phyloP scores from a whole-genome alignment of 2,888 invertebrate species.

The Epistrophe eligans region DNA sequence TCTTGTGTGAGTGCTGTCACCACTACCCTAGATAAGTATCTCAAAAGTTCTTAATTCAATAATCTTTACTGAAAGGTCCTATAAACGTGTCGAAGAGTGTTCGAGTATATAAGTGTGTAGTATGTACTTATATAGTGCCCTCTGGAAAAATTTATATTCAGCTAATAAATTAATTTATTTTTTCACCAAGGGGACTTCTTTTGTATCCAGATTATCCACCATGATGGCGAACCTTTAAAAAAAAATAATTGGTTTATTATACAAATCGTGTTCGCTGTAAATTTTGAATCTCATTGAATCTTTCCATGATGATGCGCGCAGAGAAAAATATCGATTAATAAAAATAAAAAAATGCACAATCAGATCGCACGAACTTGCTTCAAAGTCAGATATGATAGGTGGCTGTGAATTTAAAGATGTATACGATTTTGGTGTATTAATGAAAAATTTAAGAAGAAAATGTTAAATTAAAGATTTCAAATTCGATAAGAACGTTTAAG shows the following conservation, averaged over 20 bases:
- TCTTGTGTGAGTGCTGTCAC: no score
- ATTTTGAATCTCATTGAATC: conserved; percentile 15
- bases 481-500: no score
- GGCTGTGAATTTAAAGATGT: no score
- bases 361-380: not conserved
- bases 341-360: not conserved
- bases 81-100: not conserved
- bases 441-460: no score
- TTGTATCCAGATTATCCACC: conserved; percentile 10
- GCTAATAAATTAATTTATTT: conserved; percentile 13
- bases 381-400: no score
- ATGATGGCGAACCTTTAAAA: conserved; percentile 1
- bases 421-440: no score
- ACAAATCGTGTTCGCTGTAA: conserved; percentile 19
- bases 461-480: no score
- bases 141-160: not conserved
- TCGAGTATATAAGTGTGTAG: not conserved
- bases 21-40: not conserved
- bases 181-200: not conserved
- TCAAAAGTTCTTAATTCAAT: not conserved
- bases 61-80: not conserved
- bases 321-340: conserved; percentile 14
- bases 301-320: conserved; percentile 21
- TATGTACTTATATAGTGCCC: not conserved
- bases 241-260: conserved; percentile 53